phyloP scores from a whole-genome alignment of 1,140 invertebrate genomes.

The Drosophila navojoa region DNA sequence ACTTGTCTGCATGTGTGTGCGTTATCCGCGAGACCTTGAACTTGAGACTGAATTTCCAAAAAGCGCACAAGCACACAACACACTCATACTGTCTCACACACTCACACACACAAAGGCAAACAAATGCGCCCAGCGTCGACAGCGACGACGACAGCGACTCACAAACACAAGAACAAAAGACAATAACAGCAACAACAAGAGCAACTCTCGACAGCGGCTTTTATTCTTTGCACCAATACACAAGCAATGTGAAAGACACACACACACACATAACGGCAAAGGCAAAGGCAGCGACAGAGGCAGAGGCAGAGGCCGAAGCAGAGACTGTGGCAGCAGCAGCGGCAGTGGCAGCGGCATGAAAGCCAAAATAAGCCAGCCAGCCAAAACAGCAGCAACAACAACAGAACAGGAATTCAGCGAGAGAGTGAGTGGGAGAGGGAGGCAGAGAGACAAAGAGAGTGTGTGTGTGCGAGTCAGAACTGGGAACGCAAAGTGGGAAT shows the following conservation, averaged over 20 bases:
- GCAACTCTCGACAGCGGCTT: conserved; percentile 42
- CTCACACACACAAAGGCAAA: conserved; percentile 27
- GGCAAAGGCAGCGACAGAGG: conserved; percentile 5
- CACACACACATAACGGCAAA: conserved; percentile 6
- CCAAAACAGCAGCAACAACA: conserved; percentile 24
- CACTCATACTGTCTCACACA: conserved; percentile 27
- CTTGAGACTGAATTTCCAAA: conserved; percentile 84
- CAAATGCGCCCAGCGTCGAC: conserved; percentile 32
- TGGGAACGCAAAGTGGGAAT: conserved; percentile 57
- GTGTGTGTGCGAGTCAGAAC: conserved; percentile 18
- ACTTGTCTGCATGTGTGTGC: conserved; percentile 50
- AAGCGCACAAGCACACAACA: conserved; percentile 64
- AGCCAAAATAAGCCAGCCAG: conserved; percentile 77
- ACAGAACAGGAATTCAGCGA: conserved; percentile 66
- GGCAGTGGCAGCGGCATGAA: conserved; percentile 55
- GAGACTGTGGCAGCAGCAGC: background rate
- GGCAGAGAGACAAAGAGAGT: conserved; percentile 3
- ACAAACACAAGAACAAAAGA: conserved; percentile 57
- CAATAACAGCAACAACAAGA: conserved; percentile 52
- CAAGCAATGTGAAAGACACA: conserved; percentile 24
- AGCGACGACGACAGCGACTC: conserved; percentile 21
- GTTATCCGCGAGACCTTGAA: conserved; percentile 83
- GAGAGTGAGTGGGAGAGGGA: conserved; percentile 20
- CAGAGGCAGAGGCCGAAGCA: background rate
- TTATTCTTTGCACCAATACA: conserved; percentile 54